Percentiles rank a stretch among this genome's conserved stretches.
phyloP scores from a whole-genome alignment of 2,888 invertebrate genomes.

The Himalopsyche tibetana region DNA sequence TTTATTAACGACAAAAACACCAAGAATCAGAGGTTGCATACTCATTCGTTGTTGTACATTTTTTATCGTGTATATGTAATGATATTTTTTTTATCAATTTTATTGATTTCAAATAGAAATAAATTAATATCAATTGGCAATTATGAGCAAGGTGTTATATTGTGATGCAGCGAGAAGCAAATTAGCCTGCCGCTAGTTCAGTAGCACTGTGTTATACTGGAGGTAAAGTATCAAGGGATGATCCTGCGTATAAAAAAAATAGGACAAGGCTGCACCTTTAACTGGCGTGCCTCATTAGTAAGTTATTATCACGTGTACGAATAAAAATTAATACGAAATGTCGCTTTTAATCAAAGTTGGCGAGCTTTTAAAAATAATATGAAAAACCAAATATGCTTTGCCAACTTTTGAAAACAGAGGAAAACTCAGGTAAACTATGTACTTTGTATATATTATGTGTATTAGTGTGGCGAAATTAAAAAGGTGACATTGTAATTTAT shows the following conservation, averaged over 20 bases:
- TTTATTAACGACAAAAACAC: too few species aligned
- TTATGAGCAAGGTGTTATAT: too few species aligned
- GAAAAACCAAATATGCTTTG: background rate
- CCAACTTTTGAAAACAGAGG: background rate
- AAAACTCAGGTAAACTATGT: background rate
- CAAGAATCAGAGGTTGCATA: too few species aligned
- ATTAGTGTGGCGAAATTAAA: background rate
- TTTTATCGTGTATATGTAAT: too few species aligned
- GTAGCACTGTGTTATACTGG: too few species aligned
- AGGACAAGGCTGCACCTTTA: background rate
- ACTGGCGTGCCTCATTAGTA: conserved; percentile 18
- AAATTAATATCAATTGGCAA: too few species aligned
- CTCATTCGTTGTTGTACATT: too few species aligned
- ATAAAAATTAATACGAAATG: conserved; percentile 19
- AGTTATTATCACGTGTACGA: background rate
- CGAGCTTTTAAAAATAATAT: conserved; percentile 24
- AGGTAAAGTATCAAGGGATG: conserved; percentile 5
- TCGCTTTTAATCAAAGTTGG: conserved; percentile 40
- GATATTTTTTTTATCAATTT: too few species aligned
- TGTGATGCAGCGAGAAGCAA: too few species aligned
- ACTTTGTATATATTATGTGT: background rate
- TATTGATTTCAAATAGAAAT: too few species aligned
- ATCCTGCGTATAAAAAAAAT: conserved; percentile 34
- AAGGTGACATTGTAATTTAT: background rate
- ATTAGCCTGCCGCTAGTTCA: too few species aligned